Evolutionary conservation across 1,140 invertebrate genomes (phyloP).

Genomic region (Drosophila serrata): DNA sequence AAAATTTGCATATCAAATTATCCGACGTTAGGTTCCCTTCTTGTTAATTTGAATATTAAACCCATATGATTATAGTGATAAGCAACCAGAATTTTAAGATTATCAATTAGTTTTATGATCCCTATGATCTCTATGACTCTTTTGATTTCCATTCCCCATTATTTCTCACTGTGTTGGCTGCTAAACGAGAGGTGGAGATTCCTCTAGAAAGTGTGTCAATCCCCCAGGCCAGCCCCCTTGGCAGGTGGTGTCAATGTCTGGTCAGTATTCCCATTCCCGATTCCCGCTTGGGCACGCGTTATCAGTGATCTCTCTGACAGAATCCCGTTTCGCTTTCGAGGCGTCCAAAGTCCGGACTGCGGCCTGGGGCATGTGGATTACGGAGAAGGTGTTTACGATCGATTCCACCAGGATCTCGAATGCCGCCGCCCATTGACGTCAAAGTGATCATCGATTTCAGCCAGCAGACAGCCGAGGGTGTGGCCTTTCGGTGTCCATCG

Average conservation of each 20-base stretch:
- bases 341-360: conserved; percentile 47
- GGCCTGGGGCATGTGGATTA: not conserved
- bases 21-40: too few relatives aligned
- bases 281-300: conserved; percentile 5
- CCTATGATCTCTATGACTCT: not conserved
- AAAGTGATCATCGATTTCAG: conserved; percentile 22
- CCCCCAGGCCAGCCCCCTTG: conserved; percentile 21
- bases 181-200: not conserved
- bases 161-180: not conserved
- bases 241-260: conserved; percentile 37
- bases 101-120: not conserved
- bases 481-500: conserved; percentile 10
- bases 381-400: conserved; percentile 54
- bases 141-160: too few relatives aligned
- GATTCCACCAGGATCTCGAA: conserved; percentile 53
- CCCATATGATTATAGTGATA: not conserved
- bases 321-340: conserved; percentile 45
- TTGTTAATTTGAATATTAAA: too few relatives aligned
- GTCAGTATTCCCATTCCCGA: conserved; percentile 5
- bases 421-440: conserved; percentile 45
- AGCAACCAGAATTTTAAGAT: not conserved
- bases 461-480: conserved; percentile 4
- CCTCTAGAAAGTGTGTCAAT: conserved; percentile 44
- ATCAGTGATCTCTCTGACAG: conserved; percentile 15
- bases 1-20: too few relatives aligned